A percentile compares a stretch with the other conserved stretches of the same genome.
phyloP scores from a whole-genome alignment of 2,888 invertebrate species.

The Euclidia mi region DNA sequence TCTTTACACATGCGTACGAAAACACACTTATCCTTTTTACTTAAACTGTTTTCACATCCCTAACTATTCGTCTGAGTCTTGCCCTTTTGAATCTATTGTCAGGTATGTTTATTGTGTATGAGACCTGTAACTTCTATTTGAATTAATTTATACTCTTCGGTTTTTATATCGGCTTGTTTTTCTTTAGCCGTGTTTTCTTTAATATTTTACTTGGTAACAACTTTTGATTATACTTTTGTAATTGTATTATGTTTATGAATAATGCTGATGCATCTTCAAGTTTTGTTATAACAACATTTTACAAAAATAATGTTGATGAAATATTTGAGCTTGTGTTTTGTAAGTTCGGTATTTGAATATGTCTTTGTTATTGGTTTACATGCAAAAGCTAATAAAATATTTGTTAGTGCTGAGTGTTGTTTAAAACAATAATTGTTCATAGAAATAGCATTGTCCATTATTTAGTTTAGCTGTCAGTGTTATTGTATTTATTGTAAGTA shows the following conservation, averaged over 20 bases:
- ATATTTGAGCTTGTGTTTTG: too few species aligned
- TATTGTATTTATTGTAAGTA: too few species aligned
- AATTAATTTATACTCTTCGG: conserved; percentile 47
- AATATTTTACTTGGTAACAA: background rate
- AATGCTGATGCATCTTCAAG: too few species aligned
- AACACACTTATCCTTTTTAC: conserved; percentile 87
- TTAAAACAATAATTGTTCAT: too few species aligned
- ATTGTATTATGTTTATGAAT: background rate
- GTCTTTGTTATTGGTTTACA: too few species aligned
- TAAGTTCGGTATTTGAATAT: too few species aligned
- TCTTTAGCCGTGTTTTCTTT: conserved; percentile 16
- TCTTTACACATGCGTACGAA: conserved; percentile 84
- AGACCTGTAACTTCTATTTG: conserved; percentile 47
- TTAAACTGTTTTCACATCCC: conserved; percentile 84
- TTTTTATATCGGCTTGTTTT: conserved; percentile 33
- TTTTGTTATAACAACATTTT: too few species aligned
- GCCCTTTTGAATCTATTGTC: conserved; percentile 72
- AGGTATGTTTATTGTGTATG: conserved; percentile 59
- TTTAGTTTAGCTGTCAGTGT: too few species aligned
- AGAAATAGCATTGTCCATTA: too few species aligned
- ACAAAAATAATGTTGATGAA: too few species aligned
- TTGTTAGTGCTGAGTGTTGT: too few species aligned
- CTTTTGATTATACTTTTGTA: background rate
- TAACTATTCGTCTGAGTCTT: conserved; percentile 74
- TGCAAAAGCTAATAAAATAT: too few species aligned